A percentile compares a stretch with the other conserved stretches of the same genome.
Conservation (phyloP, 1,140 invertebrate species). For the Apis dorsata region DNA sequence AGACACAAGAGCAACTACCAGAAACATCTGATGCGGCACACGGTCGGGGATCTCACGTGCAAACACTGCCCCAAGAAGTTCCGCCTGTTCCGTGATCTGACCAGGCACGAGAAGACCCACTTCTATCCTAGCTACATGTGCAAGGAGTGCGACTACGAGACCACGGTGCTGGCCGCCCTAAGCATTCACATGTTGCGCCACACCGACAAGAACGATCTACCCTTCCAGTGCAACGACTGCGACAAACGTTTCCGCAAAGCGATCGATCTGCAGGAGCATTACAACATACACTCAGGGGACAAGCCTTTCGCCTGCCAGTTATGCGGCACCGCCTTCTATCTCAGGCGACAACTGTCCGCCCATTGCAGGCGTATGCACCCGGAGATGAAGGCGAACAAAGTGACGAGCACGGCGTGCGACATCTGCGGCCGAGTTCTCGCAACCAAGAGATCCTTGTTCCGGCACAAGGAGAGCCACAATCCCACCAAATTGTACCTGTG, state of each 20-base stretch:
- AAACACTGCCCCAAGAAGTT: slow-evolving; percentile 77
- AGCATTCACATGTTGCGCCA: slow-evolving; percentile 76
- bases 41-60: slow-evolving; percentile 73
- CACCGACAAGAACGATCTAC: slow-evolving; percentile 77
- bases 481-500: slow-evolving; percentile 84
- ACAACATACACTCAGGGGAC: slow-evolving; percentile 79
- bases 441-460: slow-evolving; percentile 79
- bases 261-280: slow-evolving; percentile 77
- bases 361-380: slow-evolving; percentile 75
- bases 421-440: slow-evolving; percentile 78
- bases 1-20: slow-evolving; percentile 76
- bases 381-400: slow-evolving; percentile 75
- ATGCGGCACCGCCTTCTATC: slow-evolving; percentile 81
- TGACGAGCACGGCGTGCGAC: slow-evolving; percentile 77
- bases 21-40: slow-evolving; percentile 74
- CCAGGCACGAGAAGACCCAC: slow-evolving; percentile 78
- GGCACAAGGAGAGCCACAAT: slow-evolving; percentile 83
- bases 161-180: slow-evolving; percentile 73
- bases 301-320: slow-evolving; percentile 82
- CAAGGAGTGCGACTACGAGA: slow-evolving; percentile 78
- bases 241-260: slow-evolving; percentile 83
- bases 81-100: slow-evolving; percentile 74
- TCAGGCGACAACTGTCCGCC: slow-evolving; percentile 74
- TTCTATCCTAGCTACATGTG: slow-evolving; percentile 76
- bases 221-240: slow-evolving; percentile 83